Evolutionary conservation across 92 coral and sea anemone genomes (phyloP).

Genomic region (Pocillopora grandis): DNA sequence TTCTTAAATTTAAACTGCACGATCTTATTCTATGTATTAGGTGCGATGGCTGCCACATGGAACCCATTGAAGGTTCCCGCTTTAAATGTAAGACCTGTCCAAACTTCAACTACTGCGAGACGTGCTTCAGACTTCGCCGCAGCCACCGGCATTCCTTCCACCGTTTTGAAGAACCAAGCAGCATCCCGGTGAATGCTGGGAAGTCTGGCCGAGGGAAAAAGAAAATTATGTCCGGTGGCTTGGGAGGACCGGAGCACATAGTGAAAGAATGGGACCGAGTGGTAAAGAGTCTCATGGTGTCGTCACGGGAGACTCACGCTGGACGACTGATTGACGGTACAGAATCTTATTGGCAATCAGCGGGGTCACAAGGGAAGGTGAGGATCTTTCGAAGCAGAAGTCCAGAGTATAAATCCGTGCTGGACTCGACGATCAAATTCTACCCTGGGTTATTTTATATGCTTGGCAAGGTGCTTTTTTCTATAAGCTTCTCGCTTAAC

Average conservation of each 20-base stretch:
- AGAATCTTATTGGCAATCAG: constrained; percentile 98
- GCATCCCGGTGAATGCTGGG: constrained; percentile 89
- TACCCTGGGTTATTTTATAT: too few species aligned
- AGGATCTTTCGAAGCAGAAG: too few species aligned
- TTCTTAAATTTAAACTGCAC: too few species aligned
- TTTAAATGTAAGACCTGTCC: constrained; percentile 93
- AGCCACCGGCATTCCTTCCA: constrained; percentile 91
- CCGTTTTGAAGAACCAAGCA: constrained; percentile 91
- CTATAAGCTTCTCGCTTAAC: too few species aligned
- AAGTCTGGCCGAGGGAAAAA: constrained; percentile 88
- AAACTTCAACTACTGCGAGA: constrained; percentile 93
- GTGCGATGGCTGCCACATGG: constrained; percentile 92
- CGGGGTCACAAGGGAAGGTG: constrained; percentile 99
- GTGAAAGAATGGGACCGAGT: constrained; percentile 94
- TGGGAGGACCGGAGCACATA: constrained; percentile 74
- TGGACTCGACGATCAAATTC: too few species aligned
- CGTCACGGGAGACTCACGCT: constrained; percentile 96
- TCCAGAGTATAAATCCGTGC: too few species aligned
- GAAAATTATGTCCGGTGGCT: constrained; percentile 51
- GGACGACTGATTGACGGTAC: constrained; percentile 81
- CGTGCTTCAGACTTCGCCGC: constrained; percentile 93
- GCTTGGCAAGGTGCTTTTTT: too few species aligned
- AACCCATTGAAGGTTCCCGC: constrained; percentile 94
- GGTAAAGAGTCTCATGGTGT: constrained; percentile 85
- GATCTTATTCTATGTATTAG: constrained; percentile 31